Conservation (phyloP, 1,140 invertebrate genomes). For the Bombus confusus region DNA sequence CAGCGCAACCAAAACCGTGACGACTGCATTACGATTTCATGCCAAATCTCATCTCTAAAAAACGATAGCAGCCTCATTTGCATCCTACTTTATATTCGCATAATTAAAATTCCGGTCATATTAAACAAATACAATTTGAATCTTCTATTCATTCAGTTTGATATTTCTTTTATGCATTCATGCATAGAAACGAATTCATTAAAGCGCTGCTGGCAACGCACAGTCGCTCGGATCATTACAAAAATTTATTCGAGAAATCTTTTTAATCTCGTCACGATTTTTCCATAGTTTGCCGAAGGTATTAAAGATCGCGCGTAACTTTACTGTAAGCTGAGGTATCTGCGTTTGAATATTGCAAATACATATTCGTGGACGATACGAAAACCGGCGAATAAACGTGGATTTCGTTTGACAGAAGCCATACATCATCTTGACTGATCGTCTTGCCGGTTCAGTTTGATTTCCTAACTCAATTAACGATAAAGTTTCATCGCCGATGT, state of each 20-base stretch:
- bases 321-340: neutral
- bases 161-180: neutral
- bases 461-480: conserved; percentile 24
- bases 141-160: neutral
- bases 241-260: neutral
- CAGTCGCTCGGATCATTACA: neutral
- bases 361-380: neutral
- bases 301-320: neutral
- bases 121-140: neutral
- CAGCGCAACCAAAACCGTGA: neutral
- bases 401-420: neutral
- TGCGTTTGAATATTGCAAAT: neutral
- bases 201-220: neutral
- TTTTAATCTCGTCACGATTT: neutral
- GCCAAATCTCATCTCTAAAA: neutral
- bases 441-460: neutral
- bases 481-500: neutral
- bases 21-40: neutral
- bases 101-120: neutral
- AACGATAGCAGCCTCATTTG: neutral
- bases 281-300: neutral
- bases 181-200: neutral
- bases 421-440: conserved; percentile 35
- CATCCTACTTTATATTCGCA: neutral
- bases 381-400: conserved; percentile 4